Evolutionary conservation across 2,113 vertebrate genomes (phyloP).

Genomic region (Capricornis sumatraensis): DNA sequence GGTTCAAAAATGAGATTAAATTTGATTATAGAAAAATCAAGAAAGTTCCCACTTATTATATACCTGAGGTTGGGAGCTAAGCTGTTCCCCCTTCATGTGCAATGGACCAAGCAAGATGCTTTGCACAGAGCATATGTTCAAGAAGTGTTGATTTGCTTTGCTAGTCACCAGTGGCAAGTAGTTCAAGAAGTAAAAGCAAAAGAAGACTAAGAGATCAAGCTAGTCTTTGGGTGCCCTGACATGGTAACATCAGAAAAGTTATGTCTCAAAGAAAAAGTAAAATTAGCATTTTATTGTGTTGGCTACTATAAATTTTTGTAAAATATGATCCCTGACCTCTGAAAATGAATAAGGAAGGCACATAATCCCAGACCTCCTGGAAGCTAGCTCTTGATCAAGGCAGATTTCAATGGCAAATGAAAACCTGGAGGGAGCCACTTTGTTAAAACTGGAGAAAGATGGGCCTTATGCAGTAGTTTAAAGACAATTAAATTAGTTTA

Average conservation of each 20-base stretch:
- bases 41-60: background rate
- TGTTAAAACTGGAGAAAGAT: background rate
- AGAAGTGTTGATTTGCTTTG: background rate
- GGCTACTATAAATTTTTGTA: background rate
- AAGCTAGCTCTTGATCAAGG: background rate
- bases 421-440: background rate
- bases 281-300: background rate
- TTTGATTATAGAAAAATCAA: background rate
- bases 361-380: background rate
- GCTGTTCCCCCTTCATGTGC: rapidly evolving
- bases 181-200: background rate
- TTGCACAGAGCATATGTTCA: background rate
- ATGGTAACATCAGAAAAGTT: background rate
- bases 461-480: background rate
- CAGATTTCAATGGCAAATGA: background rate
- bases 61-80: background rate
- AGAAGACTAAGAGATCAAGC: no score
- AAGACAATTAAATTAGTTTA: background rate
- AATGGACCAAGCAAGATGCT: background rate
- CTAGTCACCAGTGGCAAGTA: background rate
- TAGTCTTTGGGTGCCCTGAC: background rate
- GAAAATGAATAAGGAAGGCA: constrained; percentile 4
- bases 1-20: background rate
- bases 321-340: background rate
- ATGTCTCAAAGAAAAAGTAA: background rate